phyloP scores from a whole-genome alignment of 2,797 vertebrate species.

The Eulemur mongoz region DNA sequence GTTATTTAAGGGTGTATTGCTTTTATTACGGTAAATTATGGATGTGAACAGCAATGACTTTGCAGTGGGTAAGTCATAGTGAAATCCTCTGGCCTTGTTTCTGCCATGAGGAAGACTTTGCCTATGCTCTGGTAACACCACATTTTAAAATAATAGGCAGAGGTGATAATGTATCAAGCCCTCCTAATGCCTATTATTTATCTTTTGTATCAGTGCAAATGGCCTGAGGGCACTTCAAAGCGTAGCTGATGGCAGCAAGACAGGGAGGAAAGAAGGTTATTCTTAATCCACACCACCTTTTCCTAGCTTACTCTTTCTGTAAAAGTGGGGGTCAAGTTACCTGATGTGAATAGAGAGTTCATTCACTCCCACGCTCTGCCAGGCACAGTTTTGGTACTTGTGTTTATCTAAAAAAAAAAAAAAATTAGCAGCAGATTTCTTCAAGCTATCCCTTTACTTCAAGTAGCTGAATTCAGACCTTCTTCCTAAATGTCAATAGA shows the following conservation, averaged over 20 bases:
- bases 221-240: neutral
- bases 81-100: neutral
- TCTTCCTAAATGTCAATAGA: neutral
- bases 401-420: neutral
- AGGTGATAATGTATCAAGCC: rapidly evolving
- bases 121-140: neutral
- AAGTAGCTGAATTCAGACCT: neutral
- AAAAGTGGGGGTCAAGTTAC: neutral
- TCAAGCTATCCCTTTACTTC: neutral
- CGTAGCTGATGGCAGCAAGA: neutral
- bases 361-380: neutral
- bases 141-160: neutral
- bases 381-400: neutral
- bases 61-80: neutral
- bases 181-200: neutral
- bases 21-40: constrained; percentile 13
- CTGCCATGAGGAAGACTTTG: neutral
- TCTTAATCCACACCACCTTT: neutral
- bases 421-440: neutral
- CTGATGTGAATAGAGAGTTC: neutral
- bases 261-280: neutral
- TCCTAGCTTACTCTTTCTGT: neutral
- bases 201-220: neutral
- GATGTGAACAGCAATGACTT: neutral
- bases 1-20: neutral